Percentiles rank a stretch among this genome's conserved stretches.
Conservation (phyloP, 92 coral and sea anemone genomes). For the Phenganax stokvisi region DNA sequence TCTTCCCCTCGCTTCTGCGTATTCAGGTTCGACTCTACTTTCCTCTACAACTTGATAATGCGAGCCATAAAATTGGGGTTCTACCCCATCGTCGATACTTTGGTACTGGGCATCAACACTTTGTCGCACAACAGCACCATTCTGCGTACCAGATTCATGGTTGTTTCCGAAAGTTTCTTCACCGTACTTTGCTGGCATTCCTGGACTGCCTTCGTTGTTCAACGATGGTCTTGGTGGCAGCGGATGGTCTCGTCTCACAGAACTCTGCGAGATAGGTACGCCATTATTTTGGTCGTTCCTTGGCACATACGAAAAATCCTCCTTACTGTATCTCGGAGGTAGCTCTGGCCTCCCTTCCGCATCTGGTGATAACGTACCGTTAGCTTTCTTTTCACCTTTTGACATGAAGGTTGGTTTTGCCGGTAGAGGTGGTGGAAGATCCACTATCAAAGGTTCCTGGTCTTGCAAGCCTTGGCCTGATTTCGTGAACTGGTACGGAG, state of each 20-base stretch:
- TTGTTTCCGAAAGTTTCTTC: neutral
- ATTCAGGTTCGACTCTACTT: neutral
- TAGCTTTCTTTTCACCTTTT: neutral
- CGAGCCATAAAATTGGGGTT: neutral
- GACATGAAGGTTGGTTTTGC: constrained; percentile 27
- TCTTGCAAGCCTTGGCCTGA: neutral
- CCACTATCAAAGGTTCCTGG: neutral
- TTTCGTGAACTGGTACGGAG: neutral
- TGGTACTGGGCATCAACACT: neutral
- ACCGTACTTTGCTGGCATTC: neutral
- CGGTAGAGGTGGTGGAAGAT: constrained; percentile 32
- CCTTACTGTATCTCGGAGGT: too few relatives aligned
- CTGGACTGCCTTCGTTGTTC: neutral
- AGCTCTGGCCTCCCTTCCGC: too few relatives aligned
- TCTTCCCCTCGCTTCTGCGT: constrained; percentile 4
- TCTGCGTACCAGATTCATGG: neutral
- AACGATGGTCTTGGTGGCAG: constrained; percentile 2
- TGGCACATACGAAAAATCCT: too few relatives aligned
- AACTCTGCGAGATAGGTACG: neutral
- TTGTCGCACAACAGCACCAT: neutral
- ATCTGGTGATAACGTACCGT: neutral
- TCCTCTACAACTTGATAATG: constrained; percentile 32
- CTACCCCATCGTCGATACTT: neutral
- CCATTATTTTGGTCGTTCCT: too few relatives aligned
- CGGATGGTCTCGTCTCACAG: neutral